These are phyloP conservation scores for Pangasius mekongensis DNA, from an alignment of 2,797 vertebrate genomes.

Conservation along the genomic window DNA sequence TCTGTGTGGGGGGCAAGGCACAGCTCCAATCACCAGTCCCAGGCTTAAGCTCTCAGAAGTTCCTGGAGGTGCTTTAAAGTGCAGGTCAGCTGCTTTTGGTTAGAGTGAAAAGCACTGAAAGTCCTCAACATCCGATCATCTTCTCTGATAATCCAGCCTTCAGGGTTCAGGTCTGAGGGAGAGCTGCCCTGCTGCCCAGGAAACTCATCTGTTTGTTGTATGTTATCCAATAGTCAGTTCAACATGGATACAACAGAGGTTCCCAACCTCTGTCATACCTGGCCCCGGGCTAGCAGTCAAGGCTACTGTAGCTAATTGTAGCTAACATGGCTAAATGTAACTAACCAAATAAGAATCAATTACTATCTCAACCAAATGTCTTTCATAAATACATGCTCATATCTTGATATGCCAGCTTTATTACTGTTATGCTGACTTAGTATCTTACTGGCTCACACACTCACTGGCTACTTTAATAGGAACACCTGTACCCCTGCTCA, in stretches of 20 bases:
- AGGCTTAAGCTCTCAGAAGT: slow-evolving; percentile 30
- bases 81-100: slow-evolving; percentile 54
- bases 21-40: slow-evolving; percentile 28
- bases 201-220: slow-evolving; percentile 16
- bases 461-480: not conserved
- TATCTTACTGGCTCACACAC: not conserved
- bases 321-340: not conserved
- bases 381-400: not conserved
- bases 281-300: not conserved
- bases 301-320: not conserved
- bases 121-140: slow-evolving; percentile 50
- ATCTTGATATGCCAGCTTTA: not conserved
- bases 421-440: not conserved
- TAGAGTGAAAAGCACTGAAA: slow-evolving; percentile 43
- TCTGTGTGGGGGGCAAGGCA: slow-evolving; percentile 36
- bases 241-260: not conserved
- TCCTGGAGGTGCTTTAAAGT: slow-evolving; percentile 39
- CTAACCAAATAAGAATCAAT: not conserved
- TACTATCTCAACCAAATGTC: not conserved
- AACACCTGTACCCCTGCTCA: not conserved
- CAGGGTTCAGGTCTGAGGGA: slow-evolving; percentile 29
- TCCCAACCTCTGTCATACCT: not conserved
- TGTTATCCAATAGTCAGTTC: not conserved
- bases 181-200: not conserved
- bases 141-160: slow-evolving; percentile 41